These are phyloP conservation scores for Drosophila testacea DNA, from an alignment of 2,888 invertebrate species.

Conservation along the genomic window DNA sequence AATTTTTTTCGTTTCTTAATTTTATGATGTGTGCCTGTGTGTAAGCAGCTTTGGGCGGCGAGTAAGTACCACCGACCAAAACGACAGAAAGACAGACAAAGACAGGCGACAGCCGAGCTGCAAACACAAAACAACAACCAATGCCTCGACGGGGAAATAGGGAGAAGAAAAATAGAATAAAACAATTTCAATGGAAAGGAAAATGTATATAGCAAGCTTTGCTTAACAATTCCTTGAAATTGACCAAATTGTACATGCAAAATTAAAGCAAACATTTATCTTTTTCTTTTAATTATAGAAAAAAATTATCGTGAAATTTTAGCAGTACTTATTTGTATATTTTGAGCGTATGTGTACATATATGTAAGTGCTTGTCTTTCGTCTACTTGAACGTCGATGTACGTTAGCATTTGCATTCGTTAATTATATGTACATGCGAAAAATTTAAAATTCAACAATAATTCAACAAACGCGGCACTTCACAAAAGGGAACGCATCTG, in stretches of 20 bases:
- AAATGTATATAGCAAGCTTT: slow-evolving; percentile 55
- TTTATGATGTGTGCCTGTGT: slow-evolving; percentile 69
- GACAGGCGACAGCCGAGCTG: slow-evolving; percentile 46
- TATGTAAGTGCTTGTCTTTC: slow-evolving; percentile 60
- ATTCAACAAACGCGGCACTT: slow-evolving; percentile 12
- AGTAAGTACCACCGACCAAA: slow-evolving; percentile 47
- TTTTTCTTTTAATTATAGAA: slow-evolving; percentile 71
- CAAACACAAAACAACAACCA: slow-evolving; percentile 63
- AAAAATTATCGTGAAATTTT: slow-evolving; percentile 78
- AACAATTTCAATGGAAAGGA: slow-evolving; percentile 17
- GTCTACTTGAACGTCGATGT: slow-evolving; percentile 63
- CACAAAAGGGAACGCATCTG: slow-evolving; percentile 15
- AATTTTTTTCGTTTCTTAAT: slow-evolving; percentile 69
- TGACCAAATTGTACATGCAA: slow-evolving; percentile 66
- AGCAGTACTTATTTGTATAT: slow-evolving; percentile 70
- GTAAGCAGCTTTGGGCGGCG: slow-evolving; percentile 60
- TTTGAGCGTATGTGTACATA: slow-evolving; percentile 60
- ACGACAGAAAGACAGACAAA: slow-evolving; percentile 24
- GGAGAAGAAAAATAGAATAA: slow-evolving; percentile 18
- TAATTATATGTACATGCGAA: slow-evolving; percentile 37
- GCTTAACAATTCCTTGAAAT: slow-evolving; percentile 51
- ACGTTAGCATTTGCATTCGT: slow-evolving; percentile 49
- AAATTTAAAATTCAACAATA: slow-evolving; percentile 33
- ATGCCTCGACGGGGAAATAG: slow-evolving; percentile 52
- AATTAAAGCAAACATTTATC: slow-evolving; percentile 66